Percentiles rank a stretch among this genome's conserved stretches.
Conservation (phyloP, 2,113 vertebrate species). For the Rattus rattus region DNA sequence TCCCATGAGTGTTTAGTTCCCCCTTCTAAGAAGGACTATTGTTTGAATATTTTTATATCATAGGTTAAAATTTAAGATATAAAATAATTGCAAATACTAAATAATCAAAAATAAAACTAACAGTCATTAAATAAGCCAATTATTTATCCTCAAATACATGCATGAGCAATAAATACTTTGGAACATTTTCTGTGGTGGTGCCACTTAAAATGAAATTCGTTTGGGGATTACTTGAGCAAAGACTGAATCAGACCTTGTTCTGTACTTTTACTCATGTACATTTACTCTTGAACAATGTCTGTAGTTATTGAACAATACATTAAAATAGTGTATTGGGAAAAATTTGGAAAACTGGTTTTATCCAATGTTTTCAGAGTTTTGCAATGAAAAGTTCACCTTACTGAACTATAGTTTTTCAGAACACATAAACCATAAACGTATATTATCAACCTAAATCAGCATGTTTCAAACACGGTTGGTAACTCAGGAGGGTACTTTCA, state of each 20-base stretch:
- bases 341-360: neutral
- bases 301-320: neutral
- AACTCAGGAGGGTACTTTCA: neutral
- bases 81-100: neutral
- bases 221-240: neutral
- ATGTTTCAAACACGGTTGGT: neutral
- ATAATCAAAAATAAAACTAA: neutral
- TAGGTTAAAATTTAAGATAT: neutral
- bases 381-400: neutral
- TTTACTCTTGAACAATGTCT: neutral
- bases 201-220: neutral
- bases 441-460: neutral
- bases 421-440: neutral
- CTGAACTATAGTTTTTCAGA: neutral
- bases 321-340: neutral
- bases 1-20: too few species aligned
- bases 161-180: neutral
- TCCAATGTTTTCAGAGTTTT: neutral
- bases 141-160: neutral
- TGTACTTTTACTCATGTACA: neutral
- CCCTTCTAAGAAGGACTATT: too few species aligned
- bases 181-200: neutral
- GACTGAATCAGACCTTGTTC: neutral
- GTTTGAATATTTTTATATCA: neutral
- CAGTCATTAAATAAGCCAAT: neutral